phyloP scores from a whole-genome alignment of 2,888 invertebrate species.

The Seladonia tumulorum region DNA sequence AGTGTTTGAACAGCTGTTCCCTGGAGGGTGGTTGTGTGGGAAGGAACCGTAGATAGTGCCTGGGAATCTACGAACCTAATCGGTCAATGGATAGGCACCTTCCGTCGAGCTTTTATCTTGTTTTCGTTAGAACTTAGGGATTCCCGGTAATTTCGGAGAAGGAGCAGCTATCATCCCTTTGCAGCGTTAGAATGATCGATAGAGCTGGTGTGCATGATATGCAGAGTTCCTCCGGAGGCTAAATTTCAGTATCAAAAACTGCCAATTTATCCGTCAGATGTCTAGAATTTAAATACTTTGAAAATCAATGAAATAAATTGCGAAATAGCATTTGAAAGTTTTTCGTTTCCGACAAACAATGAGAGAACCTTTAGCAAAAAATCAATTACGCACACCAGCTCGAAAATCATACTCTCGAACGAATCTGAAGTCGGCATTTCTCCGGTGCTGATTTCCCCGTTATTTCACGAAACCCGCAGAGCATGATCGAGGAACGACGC shows the following conservation, averaged over 20 bases:
- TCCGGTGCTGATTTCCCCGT: background rate
- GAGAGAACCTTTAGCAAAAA: background rate
- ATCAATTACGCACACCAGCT: background rate
- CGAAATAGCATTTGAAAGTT: background rate
- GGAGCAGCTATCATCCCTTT: background rate
- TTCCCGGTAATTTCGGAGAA: background rate
- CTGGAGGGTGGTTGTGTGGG: slow-evolving; percentile 12
- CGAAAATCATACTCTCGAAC: background rate
- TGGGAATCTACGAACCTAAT: background rate
- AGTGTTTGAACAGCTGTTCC: slow-evolving; percentile 64
- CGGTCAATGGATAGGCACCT: slow-evolving; percentile 24
- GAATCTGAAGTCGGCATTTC: background rate
- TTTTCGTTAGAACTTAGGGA: background rate
- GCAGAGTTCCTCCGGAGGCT: background rate
- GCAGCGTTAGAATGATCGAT: background rate
- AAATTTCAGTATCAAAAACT: background rate
- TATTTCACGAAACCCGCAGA: background rate
- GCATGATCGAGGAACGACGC: background rate
- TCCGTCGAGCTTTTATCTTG: slow-evolving; percentile 13
- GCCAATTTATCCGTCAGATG: too few relatives aligned
- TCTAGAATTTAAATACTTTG: too few relatives aligned
- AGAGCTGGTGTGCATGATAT: background rate
- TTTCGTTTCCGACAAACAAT: background rate
- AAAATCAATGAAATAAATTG: background rate
- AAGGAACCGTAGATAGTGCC: slow-evolving; percentile 16